Percentiles rank a stretch among this genome's conserved stretches.
Evolutionary conservation across 2,797 vertebrate genomes (phyloP).

Genomic region (Coregonus ussuriensis): DNA sequence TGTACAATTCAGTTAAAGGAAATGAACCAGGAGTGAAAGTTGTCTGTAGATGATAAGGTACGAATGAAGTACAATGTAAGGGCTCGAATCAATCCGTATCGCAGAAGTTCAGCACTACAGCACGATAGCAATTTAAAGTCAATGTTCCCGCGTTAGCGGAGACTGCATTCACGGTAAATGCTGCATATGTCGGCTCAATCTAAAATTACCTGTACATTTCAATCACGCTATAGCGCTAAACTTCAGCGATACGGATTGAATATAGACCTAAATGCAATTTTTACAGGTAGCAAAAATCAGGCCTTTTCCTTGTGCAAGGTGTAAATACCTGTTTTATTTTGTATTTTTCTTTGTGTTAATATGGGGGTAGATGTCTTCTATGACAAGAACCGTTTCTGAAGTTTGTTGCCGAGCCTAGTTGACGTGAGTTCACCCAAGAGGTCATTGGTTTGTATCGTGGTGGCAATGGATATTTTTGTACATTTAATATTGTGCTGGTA

Average conservation of each 20-base stretch:
- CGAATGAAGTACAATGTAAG: slow-evolving; percentile 52
- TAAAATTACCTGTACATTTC: too few relatives aligned
- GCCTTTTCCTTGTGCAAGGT: slow-evolving; percentile 47
- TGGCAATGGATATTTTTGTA: slow-evolving; percentile 64
- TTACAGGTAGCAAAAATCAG: slow-evolving; percentile 46
- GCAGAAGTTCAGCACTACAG: too few relatives aligned
- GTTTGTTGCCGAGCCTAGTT: slow-evolving; percentile 26
- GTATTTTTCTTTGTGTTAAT: slow-evolving; percentile 24
- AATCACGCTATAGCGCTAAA: too few relatives aligned
- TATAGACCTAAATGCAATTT: slow-evolving; percentile 36
- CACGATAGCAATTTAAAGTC: too few relatives aligned
- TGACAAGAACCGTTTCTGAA: slow-evolving; percentile 22
- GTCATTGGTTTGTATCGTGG: slow-evolving; percentile 55
- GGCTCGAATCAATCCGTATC: too few relatives aligned
- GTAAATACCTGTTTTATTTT: slow-evolving; percentile 54
- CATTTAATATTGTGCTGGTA: slow-evolving; percentile 54
- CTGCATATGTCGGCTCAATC: too few relatives aligned
- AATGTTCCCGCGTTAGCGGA: too few relatives aligned
- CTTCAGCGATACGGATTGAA: too few relatives aligned
- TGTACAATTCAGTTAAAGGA: slow-evolving; percentile 68
- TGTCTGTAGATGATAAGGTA: slow-evolving; percentile 64
- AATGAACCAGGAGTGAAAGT: slow-evolving; percentile 61
- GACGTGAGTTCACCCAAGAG: slow-evolving; percentile 28
- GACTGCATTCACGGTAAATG: too few relatives aligned
- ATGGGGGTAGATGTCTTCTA: slow-evolving; percentile 23